Evolutionary conservation across 2,888 invertebrate species (phyloP).

Genomic region (Heteropelma amictum): DNA sequence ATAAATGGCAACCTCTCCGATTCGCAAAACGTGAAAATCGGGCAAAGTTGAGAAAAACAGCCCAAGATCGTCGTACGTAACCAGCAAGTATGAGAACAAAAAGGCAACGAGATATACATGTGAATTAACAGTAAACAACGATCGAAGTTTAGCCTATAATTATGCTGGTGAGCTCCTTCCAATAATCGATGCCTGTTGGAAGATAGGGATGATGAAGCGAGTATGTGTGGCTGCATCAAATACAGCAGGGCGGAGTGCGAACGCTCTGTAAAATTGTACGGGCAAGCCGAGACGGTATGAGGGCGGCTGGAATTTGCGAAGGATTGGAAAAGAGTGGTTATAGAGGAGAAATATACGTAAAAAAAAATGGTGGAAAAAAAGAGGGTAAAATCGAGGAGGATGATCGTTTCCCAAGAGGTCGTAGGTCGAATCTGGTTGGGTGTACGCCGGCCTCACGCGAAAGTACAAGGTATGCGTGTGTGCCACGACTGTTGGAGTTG

Average conservation of each 20-base stretch:
- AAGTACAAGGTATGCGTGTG: conserved; percentile 57
- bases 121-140: conserved; percentile 27
- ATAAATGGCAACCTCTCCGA: too few species aligned
- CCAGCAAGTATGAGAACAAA: neutral
- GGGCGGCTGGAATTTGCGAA: conserved; percentile 29
- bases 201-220: conserved; percentile 9
- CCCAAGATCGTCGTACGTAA: too few species aligned
- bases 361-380: conserved; percentile 49
- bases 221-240: conserved; percentile 36
- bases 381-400: conserved; percentile 51
- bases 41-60: too few species aligned
- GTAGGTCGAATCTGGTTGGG: conserved; percentile 70
- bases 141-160: conserved; percentile 13
- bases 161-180: neutral
- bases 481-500: conserved; percentile 53
- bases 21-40: too few species aligned
- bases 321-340: conserved; percentile 30
- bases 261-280: conserved; percentile 48
- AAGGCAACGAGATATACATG: conserved; percentile 1
- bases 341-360: conserved; percentile 26
- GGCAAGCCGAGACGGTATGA: neutral
- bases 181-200: conserved; percentile 1
- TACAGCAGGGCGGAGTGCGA: conserved; percentile 16
- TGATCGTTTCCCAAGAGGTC: conserved; percentile 71
- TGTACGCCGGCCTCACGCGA: conserved; percentile 61